Percentiles rank a stretch among this genome's conserved stretches.
Evolutionary conservation across 2,113 vertebrate genomes (phyloP).

Genomic region (Recurvirostra avosetta): DNA sequence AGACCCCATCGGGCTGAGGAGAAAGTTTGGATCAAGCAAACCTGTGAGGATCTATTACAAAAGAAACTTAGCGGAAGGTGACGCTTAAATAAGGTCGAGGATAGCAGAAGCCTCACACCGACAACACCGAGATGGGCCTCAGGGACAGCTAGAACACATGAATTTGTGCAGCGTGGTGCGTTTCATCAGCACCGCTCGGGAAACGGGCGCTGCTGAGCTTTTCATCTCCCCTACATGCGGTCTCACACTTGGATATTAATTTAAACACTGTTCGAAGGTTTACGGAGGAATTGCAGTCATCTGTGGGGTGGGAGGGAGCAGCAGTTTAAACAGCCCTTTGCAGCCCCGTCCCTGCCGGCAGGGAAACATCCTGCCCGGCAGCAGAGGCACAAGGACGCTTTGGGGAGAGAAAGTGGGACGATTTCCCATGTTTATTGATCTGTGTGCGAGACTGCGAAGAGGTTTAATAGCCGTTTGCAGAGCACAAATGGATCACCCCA

Average conservation of each 20-base stretch:
- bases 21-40: not conserved
- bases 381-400: not conserved
- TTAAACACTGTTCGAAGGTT: not conserved
- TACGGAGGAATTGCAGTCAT: rapidly evolving
- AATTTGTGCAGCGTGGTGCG: rapidly evolving
- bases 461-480: not conserved
- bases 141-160: not conserved
- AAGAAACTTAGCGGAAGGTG: not conserved
- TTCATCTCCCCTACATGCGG: not conserved
- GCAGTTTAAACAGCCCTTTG: not conserved
- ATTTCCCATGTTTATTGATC: not conserved
- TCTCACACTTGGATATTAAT: not conserved
- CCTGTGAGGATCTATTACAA: not conserved
- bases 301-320: not conserved
- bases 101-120: not conserved
- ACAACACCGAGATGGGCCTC: not conserved
- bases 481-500: not conserved
- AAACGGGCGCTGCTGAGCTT: not conserved
- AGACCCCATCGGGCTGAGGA: not conserved
- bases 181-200: not conserved
- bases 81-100: not conserved
- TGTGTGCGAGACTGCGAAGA: not conserved
- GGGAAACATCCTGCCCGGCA: not conserved
- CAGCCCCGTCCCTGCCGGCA: not conserved
- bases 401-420: not conserved